Percentiles rank a stretch among this genome's conserved stretches.
phyloP scores from a whole-genome alignment of 2,888 invertebrate genomes.

The Endomychus coccineus region DNA sequence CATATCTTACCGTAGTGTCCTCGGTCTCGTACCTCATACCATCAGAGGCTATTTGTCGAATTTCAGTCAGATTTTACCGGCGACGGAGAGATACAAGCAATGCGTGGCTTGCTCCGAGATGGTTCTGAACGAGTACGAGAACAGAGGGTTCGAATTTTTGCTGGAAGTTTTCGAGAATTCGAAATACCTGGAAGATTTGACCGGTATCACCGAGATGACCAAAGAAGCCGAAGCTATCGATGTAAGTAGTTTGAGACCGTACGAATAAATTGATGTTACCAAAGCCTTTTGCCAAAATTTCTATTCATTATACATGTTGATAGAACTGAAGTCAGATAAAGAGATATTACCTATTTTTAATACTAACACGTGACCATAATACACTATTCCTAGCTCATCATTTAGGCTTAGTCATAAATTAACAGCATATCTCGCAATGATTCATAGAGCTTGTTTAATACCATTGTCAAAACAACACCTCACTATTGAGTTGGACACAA shows the following conservation, averaged over 20 bases:
- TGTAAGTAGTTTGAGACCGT: constrained; percentile 36
- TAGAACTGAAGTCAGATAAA: no score
- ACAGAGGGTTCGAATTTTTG: constrained; percentile 63
- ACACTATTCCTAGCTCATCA: no score
- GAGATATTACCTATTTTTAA: no score
- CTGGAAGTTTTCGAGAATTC: constrained; percentile 73
- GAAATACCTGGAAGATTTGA: constrained; percentile 75
- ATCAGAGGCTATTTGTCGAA: constrained; percentile 85
- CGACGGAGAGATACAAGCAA: constrained; percentile 76
- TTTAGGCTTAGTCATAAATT: no score
- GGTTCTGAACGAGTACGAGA: constrained; percentile 46
- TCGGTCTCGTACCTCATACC: constrained; percentile 87
- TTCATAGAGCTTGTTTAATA: no score
- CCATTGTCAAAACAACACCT: no score
- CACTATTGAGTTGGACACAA: no score
- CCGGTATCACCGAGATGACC: constrained; percentile 65
- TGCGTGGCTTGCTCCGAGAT: constrained; percentile 86
- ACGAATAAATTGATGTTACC: constrained; percentile 1
- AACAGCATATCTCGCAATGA: no score
- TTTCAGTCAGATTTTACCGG: constrained; percentile 75
- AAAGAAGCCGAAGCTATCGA: constrained; percentile 54
- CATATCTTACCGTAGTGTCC: constrained; percentile 38
- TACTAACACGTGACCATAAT: no score
- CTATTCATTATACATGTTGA: no score
- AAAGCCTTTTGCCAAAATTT: no score